Evolutionary conservation across 1,140 invertebrate genomes (phyloP), one percentile per base, ranked within the genome.

Genomic region (Coenobita brevimanus): DNA sequence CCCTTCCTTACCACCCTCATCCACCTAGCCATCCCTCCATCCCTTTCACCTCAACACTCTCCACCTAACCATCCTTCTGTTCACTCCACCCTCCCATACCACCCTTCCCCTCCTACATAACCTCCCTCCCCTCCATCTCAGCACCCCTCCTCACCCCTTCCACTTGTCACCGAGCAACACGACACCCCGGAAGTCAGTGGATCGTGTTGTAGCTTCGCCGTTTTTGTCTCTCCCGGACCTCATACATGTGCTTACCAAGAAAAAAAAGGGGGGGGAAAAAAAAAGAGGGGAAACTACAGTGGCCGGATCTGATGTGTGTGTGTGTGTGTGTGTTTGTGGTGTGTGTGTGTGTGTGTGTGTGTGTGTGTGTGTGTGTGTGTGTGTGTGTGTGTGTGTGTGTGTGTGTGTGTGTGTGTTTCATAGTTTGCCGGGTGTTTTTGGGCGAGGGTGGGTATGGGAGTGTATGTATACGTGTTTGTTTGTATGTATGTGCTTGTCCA

Each of bases 21-120:
- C 43, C 57, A 69, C n/a, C n/a, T n/a, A n/a, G n/a, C 62, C 69
- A 60, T 82, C 62, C 69, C 62, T 71, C 62, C n/a, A n/a, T 62
- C 54, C 64, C 79, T 81, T 30, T 81, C 50, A 64, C 30, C 43
- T 36, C 43, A 24, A 64, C 57, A 64, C 60, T 81, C 30, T 81
- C 60, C 64, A 54, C 64, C 60, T 67, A 30, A 21, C 50, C 64
- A 30, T 81, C 79, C 64, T 36, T 67, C 60, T 81, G 54, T 81
- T 36, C 64, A 30, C 64, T 36, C 69, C 80, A 69, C 64, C 69
- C 80, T 82, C 62, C 69, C 80, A 69, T 41, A 69, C 80, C 69
- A 60, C 46, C 57, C 67, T 62, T 82, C 80, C 67, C 80, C 46
- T 38, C 67, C 80, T 82, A 57, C 67, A 27, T 69, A 57, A 43